A percentile compares a stretch with the other conserved stretches of the same genome.
These are phyloP conservation scores for Osmerus mordax DNA, from an alignment of 2,113 vertebrate genomes.

Conservation along the genomic window DNA sequence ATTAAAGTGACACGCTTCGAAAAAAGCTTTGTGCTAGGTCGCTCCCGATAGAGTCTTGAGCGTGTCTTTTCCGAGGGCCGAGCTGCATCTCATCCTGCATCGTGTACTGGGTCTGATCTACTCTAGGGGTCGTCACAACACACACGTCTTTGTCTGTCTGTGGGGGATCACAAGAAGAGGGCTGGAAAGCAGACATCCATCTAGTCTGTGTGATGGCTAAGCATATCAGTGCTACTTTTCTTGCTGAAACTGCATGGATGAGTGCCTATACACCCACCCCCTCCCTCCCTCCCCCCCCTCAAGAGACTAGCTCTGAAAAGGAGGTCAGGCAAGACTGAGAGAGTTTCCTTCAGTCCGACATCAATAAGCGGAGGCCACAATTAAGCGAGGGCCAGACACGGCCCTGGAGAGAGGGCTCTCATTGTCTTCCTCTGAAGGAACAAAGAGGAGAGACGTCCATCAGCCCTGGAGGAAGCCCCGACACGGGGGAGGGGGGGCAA, in stretches of 20 bases:
- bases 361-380: slow-evolving; percentile 42
- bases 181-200: not conserved
- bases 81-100: too few species aligned
- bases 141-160: too few species aligned
- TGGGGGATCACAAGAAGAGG: not conserved
- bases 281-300: slow-evolving; percentile 23
- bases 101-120: not conserved
- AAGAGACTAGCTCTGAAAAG: slow-evolving; percentile 27
- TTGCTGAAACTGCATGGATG: not conserved
- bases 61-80: too few species aligned
- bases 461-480: not conserved
- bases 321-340: slow-evolving; percentile 55
- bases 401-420: slow-evolving; percentile 33
- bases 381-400: slow-evolving; percentile 44
- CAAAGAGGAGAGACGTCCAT: not conserved
- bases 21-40: too few species aligned
- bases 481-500: not conserved
- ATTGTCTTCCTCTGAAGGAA: not conserved
- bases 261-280: slow-evolving; percentile 14
- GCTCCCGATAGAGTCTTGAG: too few species aligned
- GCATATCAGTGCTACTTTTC: not conserved
- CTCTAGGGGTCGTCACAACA: not conserved
- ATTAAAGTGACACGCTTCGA: too few species aligned
- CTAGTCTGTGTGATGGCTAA: not conserved
- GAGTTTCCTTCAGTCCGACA: slow-evolving; percentile 48